A percentile compares a stretch with the other conserved stretches of the same genome.
phyloP scores from a whole-genome alignment of 2,113 vertebrate genomes.

The Callaeas wilsoni region DNA sequence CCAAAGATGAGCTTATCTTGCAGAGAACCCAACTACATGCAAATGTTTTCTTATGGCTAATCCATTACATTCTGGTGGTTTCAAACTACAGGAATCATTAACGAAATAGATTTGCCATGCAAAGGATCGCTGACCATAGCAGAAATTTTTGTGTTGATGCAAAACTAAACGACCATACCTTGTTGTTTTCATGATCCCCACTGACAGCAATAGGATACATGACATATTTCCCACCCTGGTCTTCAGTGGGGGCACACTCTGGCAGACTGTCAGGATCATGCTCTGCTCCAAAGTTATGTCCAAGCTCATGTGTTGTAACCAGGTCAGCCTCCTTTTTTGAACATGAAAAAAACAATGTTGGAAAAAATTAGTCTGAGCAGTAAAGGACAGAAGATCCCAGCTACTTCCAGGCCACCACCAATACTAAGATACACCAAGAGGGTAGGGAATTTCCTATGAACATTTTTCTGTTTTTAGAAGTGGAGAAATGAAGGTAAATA shows the following conservation, averaged over 20 bases:
- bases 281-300: constrained; percentile 97
- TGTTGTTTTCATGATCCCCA: constrained; percentile 96
- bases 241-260: constrained; percentile 89
- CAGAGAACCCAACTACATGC: not conserved
- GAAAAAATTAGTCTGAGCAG: not conserved
- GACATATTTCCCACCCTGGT: constrained; percentile 92
- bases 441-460: not conserved
- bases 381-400: not conserved
- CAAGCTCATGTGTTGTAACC: constrained; percentile 95
- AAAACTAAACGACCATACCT: constrained; percentile 72
- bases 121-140: not conserved
- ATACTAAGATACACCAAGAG: not conserved
- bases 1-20: not conserved
- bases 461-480: not conserved
- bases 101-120: not conserved
- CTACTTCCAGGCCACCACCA: not conserved
- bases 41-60: not conserved
- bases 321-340: constrained; percentile 89
- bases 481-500: not conserved
- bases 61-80: not conserved
- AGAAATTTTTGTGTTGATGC: not conserved
- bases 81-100: not conserved
- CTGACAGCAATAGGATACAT: constrained; percentile 99
- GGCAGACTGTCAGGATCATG: constrained; percentile 91
- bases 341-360: not conserved